Evolutionary conservation across 2,888 invertebrate genomes (phyloP).

Genomic region (Drosophila dives): DNA sequence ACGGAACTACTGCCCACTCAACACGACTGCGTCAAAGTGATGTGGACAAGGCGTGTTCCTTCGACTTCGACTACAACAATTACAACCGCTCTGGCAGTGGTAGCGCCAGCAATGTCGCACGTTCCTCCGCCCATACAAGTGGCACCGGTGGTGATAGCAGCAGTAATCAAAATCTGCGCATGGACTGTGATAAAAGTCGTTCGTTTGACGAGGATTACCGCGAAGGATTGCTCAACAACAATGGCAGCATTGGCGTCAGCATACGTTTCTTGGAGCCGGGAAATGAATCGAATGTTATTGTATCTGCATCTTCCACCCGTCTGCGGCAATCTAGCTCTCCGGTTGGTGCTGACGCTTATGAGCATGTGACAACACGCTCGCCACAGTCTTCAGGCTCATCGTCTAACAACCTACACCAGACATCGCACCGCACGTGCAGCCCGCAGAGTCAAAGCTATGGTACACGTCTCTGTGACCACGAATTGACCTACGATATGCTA

Average conservation of each 20-base stretch:
- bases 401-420: constrained; percentile 74
- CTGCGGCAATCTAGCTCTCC: constrained; percentile 80
- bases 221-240: constrained; percentile 76
- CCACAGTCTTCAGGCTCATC: constrained; percentile 83
- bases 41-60: constrained; percentile 84
- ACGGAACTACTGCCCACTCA: constrained; percentile 36
- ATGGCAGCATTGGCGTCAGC: constrained; percentile 48
- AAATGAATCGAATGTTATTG: constrained; percentile 7
- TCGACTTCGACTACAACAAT: constrained; percentile 84
- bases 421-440: constrained; percentile 79
- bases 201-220: constrained; percentile 85
- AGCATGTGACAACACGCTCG: constrained; percentile 72
- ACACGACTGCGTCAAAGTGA: constrained; percentile 72
- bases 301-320: constrained; percentile 37
- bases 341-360: constrained; percentile 46
- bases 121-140: constrained; percentile 37
- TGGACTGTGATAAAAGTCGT: constrained; percentile 84
- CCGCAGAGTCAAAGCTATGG: constrained; percentile 83
- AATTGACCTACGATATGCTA: constrained; percentile 84
- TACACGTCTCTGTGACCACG: constrained; percentile 84
- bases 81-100: constrained; percentile 60
- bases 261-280: constrained; percentile 73
- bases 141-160: constrained; percentile 62
- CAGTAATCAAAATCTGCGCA: constrained; percentile 77
- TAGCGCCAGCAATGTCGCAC: constrained; percentile 7